Conservation (phyloP, 2,888 invertebrate species). For the Prostheceraeus crozeri region DNA sequence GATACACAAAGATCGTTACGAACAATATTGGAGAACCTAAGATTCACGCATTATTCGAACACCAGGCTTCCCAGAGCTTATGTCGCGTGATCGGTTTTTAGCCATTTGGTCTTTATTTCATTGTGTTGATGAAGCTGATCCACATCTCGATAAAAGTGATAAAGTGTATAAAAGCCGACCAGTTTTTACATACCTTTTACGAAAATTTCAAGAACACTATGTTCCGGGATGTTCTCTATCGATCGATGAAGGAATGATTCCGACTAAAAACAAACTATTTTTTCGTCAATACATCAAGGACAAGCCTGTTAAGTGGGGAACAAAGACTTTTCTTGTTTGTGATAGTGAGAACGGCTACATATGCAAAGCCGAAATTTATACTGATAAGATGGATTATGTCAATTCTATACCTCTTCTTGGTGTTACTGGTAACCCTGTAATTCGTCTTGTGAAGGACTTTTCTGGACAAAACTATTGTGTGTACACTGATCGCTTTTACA, state of each 20-base stretch:
- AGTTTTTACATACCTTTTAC: slow-evolving; percentile 32
- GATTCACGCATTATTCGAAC: slow-evolving; percentile 31
- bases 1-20: slow-evolving; percentile 34
- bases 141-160: slow-evolving; percentile 37
- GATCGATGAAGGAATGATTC: slow-evolving; percentile 41
- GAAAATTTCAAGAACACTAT: slow-evolving; percentile 36
- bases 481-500: slow-evolving; percentile 38
- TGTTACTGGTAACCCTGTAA: slow-evolving; percentile 31
- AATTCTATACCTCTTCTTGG: slow-evolving; percentile 35
- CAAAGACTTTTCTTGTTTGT: slow-evolving; percentile 37
- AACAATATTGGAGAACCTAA: slow-evolving; percentile 37
- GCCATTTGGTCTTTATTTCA: slow-evolving; percentile 40
- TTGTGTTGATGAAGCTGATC: slow-evolving; percentile 39
- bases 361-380: slow-evolving; percentile 37
- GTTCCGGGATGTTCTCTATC: slow-evolving; percentile 33
- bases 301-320: slow-evolving; percentile 36
- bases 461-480: slow-evolving; percentile 30
- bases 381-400: slow-evolving; percentile 37
- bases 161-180: slow-evolving; percentile 40
- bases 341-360: slow-evolving; percentile 37
- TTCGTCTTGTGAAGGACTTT: slow-evolving; percentile 18
- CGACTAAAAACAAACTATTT: slow-evolving; percentile 36
- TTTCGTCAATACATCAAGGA: slow-evolving; percentile 37
- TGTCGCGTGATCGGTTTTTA: slow-evolving; percentile 38
- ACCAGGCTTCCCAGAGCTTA: slow-evolving; percentile 38